A percentile compares a stretch with the other conserved stretches of the same genome.
These are phyloP conservation scores for Aphidoletes aphidimyza DNA, from an alignment of 2,888 invertebrate genomes.

Conservation along the genomic window DNA sequence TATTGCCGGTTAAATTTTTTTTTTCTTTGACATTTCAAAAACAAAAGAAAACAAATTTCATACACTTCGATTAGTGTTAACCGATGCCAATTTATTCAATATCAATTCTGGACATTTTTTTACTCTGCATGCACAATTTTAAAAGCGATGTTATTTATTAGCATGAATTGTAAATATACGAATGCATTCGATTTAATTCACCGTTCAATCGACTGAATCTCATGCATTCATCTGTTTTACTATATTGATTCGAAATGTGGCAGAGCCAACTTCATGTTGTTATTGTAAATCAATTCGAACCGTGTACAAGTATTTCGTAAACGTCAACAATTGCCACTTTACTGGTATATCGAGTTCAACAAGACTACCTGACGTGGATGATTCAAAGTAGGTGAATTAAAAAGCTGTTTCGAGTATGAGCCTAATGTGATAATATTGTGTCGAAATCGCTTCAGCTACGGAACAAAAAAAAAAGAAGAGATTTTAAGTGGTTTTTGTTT, in stretches of 20 bases:
- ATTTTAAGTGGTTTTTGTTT: too few relatives aligned
- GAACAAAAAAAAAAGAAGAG: too few relatives aligned
- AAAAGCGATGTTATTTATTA: too few relatives aligned
- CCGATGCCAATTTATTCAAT: neutral
- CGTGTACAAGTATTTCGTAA: neutral
- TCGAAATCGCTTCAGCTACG: neutral
- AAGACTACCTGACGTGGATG: constrained; percentile 58
- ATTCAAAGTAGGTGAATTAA: constrained; percentile 47
- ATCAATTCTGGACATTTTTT: neutral
- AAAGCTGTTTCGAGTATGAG: constrained; percentile 52
- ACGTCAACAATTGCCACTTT: constrained; percentile 39
- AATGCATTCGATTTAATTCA: too few relatives aligned
- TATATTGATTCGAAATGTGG: neutral
- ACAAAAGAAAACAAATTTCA: neutral
- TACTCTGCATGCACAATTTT: too few relatives aligned
- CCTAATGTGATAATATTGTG: constrained; percentile 46
- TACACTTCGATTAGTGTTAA: neutral
- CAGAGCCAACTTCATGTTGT: constrained; percentile 39
- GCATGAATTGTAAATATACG: too few relatives aligned
- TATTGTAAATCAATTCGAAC: neutral
- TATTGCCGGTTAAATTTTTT: neutral
- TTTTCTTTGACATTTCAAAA: constrained; percentile 23
- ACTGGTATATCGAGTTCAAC: constrained; percentile 28
- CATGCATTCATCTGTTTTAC: too few relatives aligned
- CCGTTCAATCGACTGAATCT: too few relatives aligned